These are phyloP conservation scores for Yponomeuta plumbellus DNA, from an alignment of 2,888 invertebrate genomes.

Conservation along the genomic window DNA sequence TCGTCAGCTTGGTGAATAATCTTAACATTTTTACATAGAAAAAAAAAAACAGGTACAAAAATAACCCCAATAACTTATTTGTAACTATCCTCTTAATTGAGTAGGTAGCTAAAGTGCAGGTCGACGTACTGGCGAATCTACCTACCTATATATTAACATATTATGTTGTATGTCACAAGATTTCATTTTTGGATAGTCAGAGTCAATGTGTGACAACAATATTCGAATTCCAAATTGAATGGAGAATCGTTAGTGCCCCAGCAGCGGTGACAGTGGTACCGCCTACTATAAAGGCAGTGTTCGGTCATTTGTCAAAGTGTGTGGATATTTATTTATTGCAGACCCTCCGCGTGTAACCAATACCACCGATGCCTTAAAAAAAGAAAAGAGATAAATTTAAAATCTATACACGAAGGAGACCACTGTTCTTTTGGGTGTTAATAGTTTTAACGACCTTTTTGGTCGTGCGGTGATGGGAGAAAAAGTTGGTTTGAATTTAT, in stretches of 20 bases:
- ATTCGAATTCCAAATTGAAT: background rate
- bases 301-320: conserved; percentile 69
- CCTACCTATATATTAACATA: too few species aligned
- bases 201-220: too few species aligned
- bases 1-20: too few species aligned
- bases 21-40: too few species aligned
- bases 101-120: too few species aligned
- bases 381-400: conserved; percentile 54
- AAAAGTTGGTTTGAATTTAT: conserved; percentile 26
- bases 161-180: too few species aligned
- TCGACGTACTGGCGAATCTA: too few species aligned
- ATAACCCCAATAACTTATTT: too few species aligned
- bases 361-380: conserved; percentile 37
- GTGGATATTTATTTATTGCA: conserved; percentile 70
- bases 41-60: too few species aligned
- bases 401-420: conserved; percentile 54
- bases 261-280: conserved; percentile 35
- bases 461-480: conserved; percentile 7
- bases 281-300: conserved; percentile 61
- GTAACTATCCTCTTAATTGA: too few species aligned
- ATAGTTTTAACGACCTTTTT: conserved; percentile 47
- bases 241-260: background rate
- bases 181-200: too few species aligned
- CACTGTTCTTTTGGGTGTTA: conserved; percentile 60
- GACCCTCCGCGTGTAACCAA: conserved; percentile 64